A percentile compares a stretch with the other conserved stretches of the same genome.
These are phyloP conservation scores for Sebastes trivittatus DNA, from an alignment of 2,797 vertebrate species.

Conservation along the genomic window DNA sequence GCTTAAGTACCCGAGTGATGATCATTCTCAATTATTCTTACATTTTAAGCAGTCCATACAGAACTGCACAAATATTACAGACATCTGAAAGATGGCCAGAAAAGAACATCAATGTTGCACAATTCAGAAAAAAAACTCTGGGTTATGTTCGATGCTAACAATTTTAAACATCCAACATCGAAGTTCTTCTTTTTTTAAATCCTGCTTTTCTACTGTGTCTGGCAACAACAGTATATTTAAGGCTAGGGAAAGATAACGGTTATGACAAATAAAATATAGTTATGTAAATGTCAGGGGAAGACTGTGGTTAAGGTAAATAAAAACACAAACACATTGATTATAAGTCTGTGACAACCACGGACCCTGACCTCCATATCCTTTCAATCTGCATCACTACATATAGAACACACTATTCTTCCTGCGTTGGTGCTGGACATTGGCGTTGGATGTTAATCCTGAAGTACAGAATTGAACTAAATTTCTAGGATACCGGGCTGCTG, in stretches of 20 bases:
- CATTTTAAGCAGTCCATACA: background rate
- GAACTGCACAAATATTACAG: background rate
- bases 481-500: background rate
- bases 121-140: too few species aligned
- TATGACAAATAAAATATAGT: background rate
- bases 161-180: background rate
- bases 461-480: too few species aligned
- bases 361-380: too few species aligned
- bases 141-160: background rate
- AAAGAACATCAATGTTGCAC: background rate
- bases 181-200: background rate
- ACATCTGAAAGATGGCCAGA: background rate
- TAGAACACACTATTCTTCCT: rapidly evolving
- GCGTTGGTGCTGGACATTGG: too few species aligned
- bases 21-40: background rate
- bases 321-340: background rate
- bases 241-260: background rate
- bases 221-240: background rate
- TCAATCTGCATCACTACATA: too few species aligned
- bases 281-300: background rate
- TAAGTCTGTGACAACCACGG: background rate
- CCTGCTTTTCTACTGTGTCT: background rate
- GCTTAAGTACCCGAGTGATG: background rate
- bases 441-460: too few species aligned
- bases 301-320: background rate